Evolutionary conservation across 2,888 invertebrate species (phyloP).

Genomic region (Macaria notata): DNA sequence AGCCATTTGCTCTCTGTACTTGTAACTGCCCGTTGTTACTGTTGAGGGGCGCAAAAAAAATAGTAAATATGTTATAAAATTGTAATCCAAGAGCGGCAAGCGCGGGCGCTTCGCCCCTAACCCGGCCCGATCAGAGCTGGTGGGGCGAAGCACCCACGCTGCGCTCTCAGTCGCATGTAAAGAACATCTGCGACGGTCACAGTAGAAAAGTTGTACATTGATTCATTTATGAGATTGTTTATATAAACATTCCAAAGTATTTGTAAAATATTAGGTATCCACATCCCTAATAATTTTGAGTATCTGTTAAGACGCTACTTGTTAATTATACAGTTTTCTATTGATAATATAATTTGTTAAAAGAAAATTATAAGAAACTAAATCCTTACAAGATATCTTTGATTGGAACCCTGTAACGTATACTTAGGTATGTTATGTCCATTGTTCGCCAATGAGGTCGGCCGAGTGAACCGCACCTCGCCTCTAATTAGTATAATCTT

Average conservation of each 20-base stretch:
- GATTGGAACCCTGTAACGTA: conserved; percentile 33
- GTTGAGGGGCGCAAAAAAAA: conserved; percentile 66
- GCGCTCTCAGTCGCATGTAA: too few relatives aligned
- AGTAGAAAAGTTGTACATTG: conserved; percentile 52
- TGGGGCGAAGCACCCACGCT: too few relatives aligned
- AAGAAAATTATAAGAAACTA: conserved; percentile 83
- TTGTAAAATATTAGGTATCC: conserved; percentile 77
- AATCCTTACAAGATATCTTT: conserved; percentile 74
- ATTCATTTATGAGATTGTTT: conserved; percentile 76
- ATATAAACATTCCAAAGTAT: conserved; percentile 82
- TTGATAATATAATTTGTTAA: conserved; percentile 83
- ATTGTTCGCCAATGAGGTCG: conserved; percentile 29
- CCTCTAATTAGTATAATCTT: conserved; percentile 70
- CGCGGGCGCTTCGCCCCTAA: conserved; percentile 16
- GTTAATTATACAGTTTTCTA: conserved; percentile 83
- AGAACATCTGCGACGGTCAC: conserved; percentile 17
- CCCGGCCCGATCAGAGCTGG: conserved; percentile 25
- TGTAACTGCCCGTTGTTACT: conserved; percentile 8
- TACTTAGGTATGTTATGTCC: conserved; percentile 7
- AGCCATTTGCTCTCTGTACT: background rate
- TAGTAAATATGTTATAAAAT: conserved; percentile 63
- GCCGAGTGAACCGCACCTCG: conserved; percentile 40
- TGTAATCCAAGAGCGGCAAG: conserved; percentile 41
- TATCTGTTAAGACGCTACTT: conserved; percentile 82
- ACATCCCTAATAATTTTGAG: conserved; percentile 80